phyloP scores from a whole-genome alignment of 1,140 invertebrate genomes.

The Scaptomyza montana region DNA sequence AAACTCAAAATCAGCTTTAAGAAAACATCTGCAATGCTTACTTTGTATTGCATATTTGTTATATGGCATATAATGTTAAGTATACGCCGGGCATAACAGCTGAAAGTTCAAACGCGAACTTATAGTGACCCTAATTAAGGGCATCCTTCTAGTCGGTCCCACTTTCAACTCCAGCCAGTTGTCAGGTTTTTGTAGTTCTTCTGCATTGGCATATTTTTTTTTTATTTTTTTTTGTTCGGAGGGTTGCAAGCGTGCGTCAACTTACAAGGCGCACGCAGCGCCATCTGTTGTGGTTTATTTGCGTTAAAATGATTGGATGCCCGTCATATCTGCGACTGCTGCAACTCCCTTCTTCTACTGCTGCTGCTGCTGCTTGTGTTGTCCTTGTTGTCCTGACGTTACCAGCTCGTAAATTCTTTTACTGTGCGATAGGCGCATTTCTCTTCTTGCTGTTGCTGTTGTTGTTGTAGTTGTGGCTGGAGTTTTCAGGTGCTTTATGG shows the following conservation, averaged over 20 bases:
- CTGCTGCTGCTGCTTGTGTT: neutral
- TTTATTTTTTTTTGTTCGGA: neutral
- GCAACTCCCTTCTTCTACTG: conserved; percentile 10
- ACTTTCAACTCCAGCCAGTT: no score
- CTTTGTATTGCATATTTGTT: no score
- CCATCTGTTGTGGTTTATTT: conserved; percentile 82
- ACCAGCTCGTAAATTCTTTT: conserved; percentile 80
- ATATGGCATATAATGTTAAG: no score
- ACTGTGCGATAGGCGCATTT: conserved; percentile 40
- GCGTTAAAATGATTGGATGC: conserved; percentile 82
- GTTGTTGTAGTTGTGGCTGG: conserved; percentile 41
- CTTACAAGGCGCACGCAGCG: conserved; percentile 71
- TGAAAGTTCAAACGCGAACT: no score
- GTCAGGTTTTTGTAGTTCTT: neutral
- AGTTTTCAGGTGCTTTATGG: conserved; percentile 77
- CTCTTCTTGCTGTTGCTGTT: conserved; percentile 12
- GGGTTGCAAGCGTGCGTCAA: conserved; percentile 67
- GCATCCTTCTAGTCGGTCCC: no score
- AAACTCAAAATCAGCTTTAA: no score
- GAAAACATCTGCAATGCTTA: no score
- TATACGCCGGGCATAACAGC: no score
- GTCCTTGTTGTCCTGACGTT: conserved; percentile 31
- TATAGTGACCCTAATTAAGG: no score
- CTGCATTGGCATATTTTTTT: conserved; percentile 14
- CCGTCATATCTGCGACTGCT: conserved; percentile 71